Evolutionary conservation across 2,797 vertebrate species (phyloP).

Genomic region (Acanthurus leucopareius): DNA sequence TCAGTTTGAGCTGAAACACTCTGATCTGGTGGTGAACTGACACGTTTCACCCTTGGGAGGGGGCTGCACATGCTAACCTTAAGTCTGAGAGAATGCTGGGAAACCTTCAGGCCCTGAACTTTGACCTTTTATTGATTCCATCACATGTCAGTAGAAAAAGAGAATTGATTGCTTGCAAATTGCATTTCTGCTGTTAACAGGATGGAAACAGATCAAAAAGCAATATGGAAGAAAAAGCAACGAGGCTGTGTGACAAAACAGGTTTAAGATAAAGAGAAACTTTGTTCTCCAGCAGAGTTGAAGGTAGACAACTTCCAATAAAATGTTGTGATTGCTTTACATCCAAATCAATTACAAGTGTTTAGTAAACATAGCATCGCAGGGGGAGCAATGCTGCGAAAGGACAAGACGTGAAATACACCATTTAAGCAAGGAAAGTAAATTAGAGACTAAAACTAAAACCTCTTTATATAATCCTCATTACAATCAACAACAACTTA

Average conservation of each 20-base stretch:
- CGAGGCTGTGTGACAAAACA: neutral
- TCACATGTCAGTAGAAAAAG: conserved; percentile 38
- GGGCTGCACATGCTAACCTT: conserved; percentile 30
- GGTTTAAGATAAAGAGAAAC: neutral
- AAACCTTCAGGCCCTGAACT: conserved; percentile 22
- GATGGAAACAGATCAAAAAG: conserved; percentile 9
- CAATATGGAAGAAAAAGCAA: neutral
- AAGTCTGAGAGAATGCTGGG: conserved; percentile 16
- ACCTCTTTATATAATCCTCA: neutral
- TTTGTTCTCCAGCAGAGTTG: neutral
- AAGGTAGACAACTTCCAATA: neutral
- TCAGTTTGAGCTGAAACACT: conserved; percentile 37
- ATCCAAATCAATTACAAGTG: conserved; percentile 35
- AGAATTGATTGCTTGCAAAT: conserved; percentile 56
- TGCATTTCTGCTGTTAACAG: conserved; percentile 30
- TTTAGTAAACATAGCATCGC: conserved; percentile 9
- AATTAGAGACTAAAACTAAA: neutral
- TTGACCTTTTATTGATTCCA: conserved; percentile 55
- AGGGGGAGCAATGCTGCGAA: neutral
- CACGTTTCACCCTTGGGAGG: conserved; percentile 1
- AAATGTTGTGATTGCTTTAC: conserved; percentile 3
- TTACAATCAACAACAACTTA: neutral
- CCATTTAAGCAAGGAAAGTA: neutral
- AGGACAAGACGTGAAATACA: neutral
- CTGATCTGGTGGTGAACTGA: conserved; percentile 25